Conservation (phyloP, 2,888 invertebrate genomes). For the Geotrupes spiniger region DNA sequence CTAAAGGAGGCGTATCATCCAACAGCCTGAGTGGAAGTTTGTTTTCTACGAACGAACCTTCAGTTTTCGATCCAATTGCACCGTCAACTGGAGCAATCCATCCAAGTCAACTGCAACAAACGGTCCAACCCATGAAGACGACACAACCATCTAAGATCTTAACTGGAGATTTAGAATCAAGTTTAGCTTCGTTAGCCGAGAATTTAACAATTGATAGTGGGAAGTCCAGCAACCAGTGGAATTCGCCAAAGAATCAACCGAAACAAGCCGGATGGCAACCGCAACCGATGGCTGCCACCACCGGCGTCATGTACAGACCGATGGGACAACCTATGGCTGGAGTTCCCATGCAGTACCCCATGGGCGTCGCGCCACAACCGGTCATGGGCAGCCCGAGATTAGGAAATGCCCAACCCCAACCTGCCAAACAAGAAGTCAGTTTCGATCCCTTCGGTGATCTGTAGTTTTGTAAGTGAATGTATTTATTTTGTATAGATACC, state of each 20-base stretch:
- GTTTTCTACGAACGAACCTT: slow-evolving; percentile 52
- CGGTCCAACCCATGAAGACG: slow-evolving; percentile 39
- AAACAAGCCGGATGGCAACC: slow-evolving; percentile 83
- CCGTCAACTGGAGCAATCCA: slow-evolving; percentile 58
- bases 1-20: slow-evolving; percentile 26
- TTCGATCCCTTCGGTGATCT: slow-evolving; percentile 51
- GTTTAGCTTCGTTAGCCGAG: slow-evolving; percentile 89
- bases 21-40: slow-evolving; percentile 51
- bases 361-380: slow-evolving; percentile 26
- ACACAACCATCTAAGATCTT: slow-evolving; percentile 60
- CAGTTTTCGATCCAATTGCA: slow-evolving; percentile 59
- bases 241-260: slow-evolving; percentile 67
- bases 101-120: slow-evolving; percentile 57
- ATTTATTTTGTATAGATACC: slow-evolving; percentile 19
- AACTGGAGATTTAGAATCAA: slow-evolving; percentile 91
- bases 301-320: slow-evolving; percentile 79
- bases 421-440: slow-evolving; percentile 38
- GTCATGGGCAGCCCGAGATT: slow-evolving; percentile 41
- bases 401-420: slow-evolving; percentile 32
- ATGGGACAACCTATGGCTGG: slow-evolving; percentile 56
- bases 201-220: slow-evolving; percentile 79
- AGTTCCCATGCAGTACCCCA: slow-evolving; percentile 37
- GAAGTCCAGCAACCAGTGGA: slow-evolving; percentile 71
- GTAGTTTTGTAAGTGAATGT: slow-evolving; percentile 35
- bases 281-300: slow-evolving; percentile 84